A percentile compares a stretch with the other conserved stretches of the same genome.
Evolutionary conservation across 2,113 vertebrate genomes (phyloP).

Genomic region (Pavo muticus): DNA sequence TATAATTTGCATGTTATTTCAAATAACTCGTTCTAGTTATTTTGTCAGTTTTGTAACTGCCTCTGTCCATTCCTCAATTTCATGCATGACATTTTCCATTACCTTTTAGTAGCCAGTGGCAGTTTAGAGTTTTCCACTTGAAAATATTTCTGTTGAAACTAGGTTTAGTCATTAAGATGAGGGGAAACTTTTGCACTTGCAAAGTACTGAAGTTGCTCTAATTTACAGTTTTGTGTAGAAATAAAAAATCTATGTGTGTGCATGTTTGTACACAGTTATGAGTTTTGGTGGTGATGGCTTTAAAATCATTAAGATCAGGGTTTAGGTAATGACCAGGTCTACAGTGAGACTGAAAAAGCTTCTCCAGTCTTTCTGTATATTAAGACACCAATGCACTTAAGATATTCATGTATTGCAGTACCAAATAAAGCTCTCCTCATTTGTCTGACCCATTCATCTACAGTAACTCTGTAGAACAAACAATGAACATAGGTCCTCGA

Average conservation of each 20-base stretch:
- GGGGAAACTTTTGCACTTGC: background rate
- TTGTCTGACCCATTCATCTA: too few relatives aligned
- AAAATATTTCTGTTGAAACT: slow-evolving; percentile 51
- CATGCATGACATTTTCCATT: slow-evolving; percentile 47
- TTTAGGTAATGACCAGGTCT: background rate
- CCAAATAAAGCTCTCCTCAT: too few relatives aligned
- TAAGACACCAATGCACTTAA: too few relatives aligned
- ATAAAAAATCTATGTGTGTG: background rate
- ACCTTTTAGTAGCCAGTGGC: slow-evolving; percentile 44
- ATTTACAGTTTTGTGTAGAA: background rate
- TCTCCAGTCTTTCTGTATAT: background rate
- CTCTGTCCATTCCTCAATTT: slow-evolving; percentile 42
- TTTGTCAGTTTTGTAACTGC: background rate
- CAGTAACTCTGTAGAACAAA: too few relatives aligned
- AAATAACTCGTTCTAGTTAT: background rate
- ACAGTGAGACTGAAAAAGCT: background rate
- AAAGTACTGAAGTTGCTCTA: background rate
- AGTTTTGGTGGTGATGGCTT: background rate
- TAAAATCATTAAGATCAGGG: background rate
- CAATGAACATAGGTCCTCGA: too few relatives aligned
- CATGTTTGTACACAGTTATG: rapidly evolving
- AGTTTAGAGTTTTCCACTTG: slow-evolving; percentile 34
- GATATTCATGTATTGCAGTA: too few relatives aligned
- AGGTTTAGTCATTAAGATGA: slow-evolving; percentile 13
- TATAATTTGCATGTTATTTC: background rate